Conservation (phyloP, 1,140 invertebrate species). For the Orchesella cincta region DNA sequence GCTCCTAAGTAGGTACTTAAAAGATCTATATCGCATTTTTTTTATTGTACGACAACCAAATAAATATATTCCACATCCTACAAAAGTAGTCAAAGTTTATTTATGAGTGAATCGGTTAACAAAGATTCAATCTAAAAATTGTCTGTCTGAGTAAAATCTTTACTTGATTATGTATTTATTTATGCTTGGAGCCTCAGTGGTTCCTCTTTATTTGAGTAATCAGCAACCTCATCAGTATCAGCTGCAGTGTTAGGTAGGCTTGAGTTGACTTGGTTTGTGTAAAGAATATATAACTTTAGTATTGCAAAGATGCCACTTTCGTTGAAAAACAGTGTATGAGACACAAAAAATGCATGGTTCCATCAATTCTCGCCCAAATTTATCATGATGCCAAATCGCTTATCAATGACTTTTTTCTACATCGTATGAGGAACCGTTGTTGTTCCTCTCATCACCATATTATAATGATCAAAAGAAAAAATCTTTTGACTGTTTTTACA, state of each 20-base stretch:
- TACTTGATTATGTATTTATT: slow-evolving; percentile 24
- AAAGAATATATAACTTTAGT: background rate
- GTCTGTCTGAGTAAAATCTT: background rate
- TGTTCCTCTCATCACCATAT: too few species aligned
- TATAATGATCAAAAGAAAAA: too few species aligned
- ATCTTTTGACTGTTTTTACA: too few species aligned
- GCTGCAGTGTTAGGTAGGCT: background rate
- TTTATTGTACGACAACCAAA: too few species aligned
- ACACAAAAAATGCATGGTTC: background rate
- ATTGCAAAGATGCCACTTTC: background rate
- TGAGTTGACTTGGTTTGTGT: background rate
- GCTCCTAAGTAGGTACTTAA: too few species aligned
- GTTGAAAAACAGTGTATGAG: background rate
- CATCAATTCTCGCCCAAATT: background rate
- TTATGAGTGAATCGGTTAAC: too few species aligned
- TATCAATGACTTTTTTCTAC: too few species aligned
- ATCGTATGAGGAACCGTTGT: too few species aligned
- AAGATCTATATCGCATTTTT: too few species aligned
- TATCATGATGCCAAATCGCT: background rate
- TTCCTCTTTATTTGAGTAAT: slow-evolving; percentile 8
- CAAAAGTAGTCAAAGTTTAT: too few species aligned
- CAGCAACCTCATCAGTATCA: background rate
- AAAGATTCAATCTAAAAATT: too few species aligned
- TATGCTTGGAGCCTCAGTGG: slow-evolving; percentile 24
- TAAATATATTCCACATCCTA: too few species aligned